A percentile compares a stretch with the other conserved stretches of the same genome.
phyloP scores from a whole-genome alignment of 2,888 invertebrate species.

The Phanerotoma sp. region DNA sequence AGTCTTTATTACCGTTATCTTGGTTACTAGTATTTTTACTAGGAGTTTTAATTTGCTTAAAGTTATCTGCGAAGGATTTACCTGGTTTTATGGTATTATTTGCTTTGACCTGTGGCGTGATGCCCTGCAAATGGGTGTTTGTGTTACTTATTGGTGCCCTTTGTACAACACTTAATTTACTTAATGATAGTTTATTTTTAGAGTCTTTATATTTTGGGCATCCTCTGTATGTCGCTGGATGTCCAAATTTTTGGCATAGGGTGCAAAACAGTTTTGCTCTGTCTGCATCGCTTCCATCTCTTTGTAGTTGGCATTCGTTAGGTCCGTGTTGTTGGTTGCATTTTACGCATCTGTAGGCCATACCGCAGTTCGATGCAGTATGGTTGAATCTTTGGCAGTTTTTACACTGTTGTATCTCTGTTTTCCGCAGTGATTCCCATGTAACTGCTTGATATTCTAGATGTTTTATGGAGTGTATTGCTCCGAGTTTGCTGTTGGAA shows the following conservation, averaged over 20 bases:
- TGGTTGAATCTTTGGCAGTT: not conserved
- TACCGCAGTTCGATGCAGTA: not conserved
- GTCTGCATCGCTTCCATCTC: not conserved
- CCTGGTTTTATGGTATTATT: not conserved
- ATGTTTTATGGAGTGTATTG: not conserved
- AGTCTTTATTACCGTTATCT: not conserved
- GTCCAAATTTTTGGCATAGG: not conserved
- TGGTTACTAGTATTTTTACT: not conserved
- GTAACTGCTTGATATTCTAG: not conserved
- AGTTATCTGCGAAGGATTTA: not conserved
- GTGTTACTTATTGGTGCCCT: not conserved
- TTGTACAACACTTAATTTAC: slow-evolving; percentile 2
- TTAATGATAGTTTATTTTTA: not conserved
- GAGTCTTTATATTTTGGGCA: not conserved
- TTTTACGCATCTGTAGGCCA: not conserved
- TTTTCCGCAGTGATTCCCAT: not conserved
- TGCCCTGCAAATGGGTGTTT: not conserved
- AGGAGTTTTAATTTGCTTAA: not conserved
- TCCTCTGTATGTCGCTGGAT: not conserved
- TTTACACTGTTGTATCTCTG: not conserved
- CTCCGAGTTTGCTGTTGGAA: not conserved
- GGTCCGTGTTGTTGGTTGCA: not conserved
- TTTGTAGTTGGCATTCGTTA: not conserved
- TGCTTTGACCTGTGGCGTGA: not conserved
- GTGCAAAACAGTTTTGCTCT: not conserved